A percentile compares a stretch with the other conserved stretches of the same genome.
These are phyloP conservation scores for Microtus montanus DNA, from an alignment of 2,113 vertebrate species.

Conservation along the genomic window DNA sequence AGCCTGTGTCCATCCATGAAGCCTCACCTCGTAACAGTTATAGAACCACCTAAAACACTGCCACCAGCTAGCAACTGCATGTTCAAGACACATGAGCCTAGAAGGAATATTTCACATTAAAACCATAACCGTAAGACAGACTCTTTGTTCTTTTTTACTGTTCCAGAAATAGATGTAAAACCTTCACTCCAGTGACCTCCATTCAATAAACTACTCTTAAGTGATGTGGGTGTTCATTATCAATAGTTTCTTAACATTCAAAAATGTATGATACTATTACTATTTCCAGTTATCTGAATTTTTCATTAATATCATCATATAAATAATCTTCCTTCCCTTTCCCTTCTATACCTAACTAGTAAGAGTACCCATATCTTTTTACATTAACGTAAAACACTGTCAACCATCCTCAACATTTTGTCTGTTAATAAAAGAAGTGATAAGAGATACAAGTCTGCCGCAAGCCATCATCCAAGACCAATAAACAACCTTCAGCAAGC, in stretches of 20 bases:
- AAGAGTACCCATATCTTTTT: neutral
- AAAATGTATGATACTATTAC: neutral
- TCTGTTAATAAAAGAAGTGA: conserved; percentile 40
- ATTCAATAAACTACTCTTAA: conserved; percentile 16
- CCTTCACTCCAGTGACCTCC: neutral
- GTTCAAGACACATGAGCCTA: neutral
- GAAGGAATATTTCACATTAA: neutral
- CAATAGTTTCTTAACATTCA: neutral
- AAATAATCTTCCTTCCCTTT: neutral
- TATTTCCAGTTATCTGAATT: neutral
- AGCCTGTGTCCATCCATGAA: neutral
- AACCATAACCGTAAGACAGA: neutral
- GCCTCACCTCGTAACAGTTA: neutral
- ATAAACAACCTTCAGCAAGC: neutral
- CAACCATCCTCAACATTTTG: neutral
- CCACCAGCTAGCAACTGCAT: too few relatives aligned
- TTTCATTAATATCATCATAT: neutral
- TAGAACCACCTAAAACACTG: neutral
- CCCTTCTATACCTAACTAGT: neutral
- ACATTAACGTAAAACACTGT: neutral
- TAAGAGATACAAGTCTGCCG: neutral
- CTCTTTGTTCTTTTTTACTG: neutral
- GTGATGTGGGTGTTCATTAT: neutral
- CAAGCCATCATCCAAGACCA: neutral
- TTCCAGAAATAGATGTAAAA: neutral